Percentiles rank a stretch among this genome's conserved stretches.
Evolutionary conservation across 1,140 invertebrate genomes (phyloP).

Genomic region (Drosophila bifasciata): DNA sequence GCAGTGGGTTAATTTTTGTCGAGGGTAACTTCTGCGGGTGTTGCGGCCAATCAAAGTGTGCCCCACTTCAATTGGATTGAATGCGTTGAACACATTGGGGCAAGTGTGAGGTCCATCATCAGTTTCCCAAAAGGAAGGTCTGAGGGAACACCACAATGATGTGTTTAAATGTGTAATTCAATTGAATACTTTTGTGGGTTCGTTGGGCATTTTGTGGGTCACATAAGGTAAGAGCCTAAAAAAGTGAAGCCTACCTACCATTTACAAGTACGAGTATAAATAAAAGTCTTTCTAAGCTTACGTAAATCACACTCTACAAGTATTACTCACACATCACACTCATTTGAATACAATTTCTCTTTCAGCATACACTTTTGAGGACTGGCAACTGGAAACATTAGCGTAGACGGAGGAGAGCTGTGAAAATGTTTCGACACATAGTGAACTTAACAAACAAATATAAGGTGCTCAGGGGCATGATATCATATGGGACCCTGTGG

Average conservation of each 20-base stretch:
- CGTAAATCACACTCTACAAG: slow-evolving; percentile 14
- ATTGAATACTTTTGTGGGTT: background rate
- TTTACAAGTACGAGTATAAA: background rate
- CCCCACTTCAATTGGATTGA: slow-evolving; percentile 28
- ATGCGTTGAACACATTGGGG: no score
- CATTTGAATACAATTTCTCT: slow-evolving; percentile 38
- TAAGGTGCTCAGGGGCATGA: slow-evolving; percentile 87
- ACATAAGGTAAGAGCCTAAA: slow-evolving; percentile 10
- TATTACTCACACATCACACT: slow-evolving; percentile 12
- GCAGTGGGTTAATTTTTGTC: slow-evolving; percentile 18
- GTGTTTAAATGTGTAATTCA: background rate
- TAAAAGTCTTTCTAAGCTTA: slow-evolving; percentile 2
- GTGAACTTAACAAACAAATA: slow-evolving; percentile 81
- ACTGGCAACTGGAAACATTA: slow-evolving; percentile 33
- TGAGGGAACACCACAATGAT: background rate
- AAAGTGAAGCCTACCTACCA: no score
- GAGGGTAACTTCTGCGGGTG: slow-evolving; percentile 33
- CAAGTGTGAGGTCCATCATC: slow-evolving; percentile 16
- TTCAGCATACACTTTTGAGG: slow-evolving; percentile 35
- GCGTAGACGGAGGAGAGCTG: slow-evolving; percentile 22
- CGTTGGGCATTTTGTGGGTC: slow-evolving; percentile 5
- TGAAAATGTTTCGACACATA: slow-evolving; percentile 73
- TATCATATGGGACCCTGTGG: slow-evolving; percentile 87
- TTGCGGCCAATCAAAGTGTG: slow-evolving; percentile 47
- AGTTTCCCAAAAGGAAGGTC: background rate